Evolutionary conservation across 2,113 vertebrate genomes (phyloP).

Genomic region (Sitta europaea): DNA sequence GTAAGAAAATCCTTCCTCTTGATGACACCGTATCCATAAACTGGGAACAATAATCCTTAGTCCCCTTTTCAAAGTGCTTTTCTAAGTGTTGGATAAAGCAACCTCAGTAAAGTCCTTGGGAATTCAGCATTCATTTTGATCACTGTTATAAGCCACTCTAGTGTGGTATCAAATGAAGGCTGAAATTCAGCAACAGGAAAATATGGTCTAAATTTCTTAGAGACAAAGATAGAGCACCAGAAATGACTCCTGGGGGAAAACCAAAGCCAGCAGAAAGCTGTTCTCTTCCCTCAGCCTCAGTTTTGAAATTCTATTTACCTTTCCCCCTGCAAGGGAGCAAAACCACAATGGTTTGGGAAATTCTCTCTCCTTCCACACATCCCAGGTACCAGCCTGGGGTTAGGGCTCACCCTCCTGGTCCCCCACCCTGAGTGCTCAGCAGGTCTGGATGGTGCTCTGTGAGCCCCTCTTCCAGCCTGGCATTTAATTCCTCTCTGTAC

Average conservation of each 20-base stretch:
- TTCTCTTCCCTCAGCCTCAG: background rate
- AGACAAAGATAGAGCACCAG: background rate
- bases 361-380: background rate
- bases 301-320: constrained; percentile 13
- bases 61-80: background rate
- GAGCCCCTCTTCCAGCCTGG: background rate
- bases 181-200: constrained; percentile 14
- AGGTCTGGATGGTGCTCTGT: background rate
- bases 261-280: background rate
- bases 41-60: constrained; percentile 28
- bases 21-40: background rate
- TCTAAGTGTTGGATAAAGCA: background rate
- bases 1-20: background rate
- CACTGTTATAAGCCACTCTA: background rate
- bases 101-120: background rate
- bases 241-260: constrained; percentile 23
- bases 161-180: constrained; percentile 7
- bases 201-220: constrained; percentile 15
- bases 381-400: background rate
- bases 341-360: background rate
- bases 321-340: background rate
- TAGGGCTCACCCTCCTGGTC: background rate
- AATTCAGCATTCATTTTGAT: constrained; percentile 40
- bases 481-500: background rate
- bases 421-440: background rate